Base-by-base conservation (phyloP, 2,888 invertebrate species). In the Rosalia funebris region DNA sequence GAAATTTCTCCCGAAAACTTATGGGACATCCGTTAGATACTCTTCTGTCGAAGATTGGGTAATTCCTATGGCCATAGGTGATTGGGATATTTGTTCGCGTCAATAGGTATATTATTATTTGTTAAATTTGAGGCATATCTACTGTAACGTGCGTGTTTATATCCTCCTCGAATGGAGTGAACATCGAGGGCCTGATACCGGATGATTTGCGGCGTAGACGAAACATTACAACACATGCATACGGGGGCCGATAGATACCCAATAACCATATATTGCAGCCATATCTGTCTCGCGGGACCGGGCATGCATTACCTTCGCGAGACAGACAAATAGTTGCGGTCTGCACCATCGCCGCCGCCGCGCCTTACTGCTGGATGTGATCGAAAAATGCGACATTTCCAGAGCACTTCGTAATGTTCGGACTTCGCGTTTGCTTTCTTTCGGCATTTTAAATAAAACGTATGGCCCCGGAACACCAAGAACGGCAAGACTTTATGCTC, bases 201-300 rank as follows among this genome's bases (percentile, higher is more conserved):
- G 63, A 74, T 77, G 77, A 75, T 76, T 77, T 75, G 76, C 74
- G 67, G 70, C 68, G 69, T 67, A 73, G 70, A 72, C 70, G 69
- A 58, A 63, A 69, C 71, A 74, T 73, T 75, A 72, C 75, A 73
- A 74, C 76, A 76, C 73, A 71, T 74, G 71, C 68, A 74, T 72
- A 74, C 63, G 66, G 68, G 75, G 74, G 72, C 71, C 78, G 77
- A 79, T 78, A 77, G 74, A 76, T 77, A 77, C 74, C 75, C 78
- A 78, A 79, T 79, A 79, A 79, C 78, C 79, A 78, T 79, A 79
- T 77, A 79, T 79, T 73, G 75, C 73, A 75, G 65, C 73, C 74
- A 74, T 78, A 79, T 79, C 76, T 77, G 77, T 77, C 79, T 75
- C 77, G 61, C 53, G 78, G 77, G 78, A 73, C 71, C 68, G 60